Conservation (phyloP, 2,888 invertebrate species). For the Mimas tiliae region DNA sequence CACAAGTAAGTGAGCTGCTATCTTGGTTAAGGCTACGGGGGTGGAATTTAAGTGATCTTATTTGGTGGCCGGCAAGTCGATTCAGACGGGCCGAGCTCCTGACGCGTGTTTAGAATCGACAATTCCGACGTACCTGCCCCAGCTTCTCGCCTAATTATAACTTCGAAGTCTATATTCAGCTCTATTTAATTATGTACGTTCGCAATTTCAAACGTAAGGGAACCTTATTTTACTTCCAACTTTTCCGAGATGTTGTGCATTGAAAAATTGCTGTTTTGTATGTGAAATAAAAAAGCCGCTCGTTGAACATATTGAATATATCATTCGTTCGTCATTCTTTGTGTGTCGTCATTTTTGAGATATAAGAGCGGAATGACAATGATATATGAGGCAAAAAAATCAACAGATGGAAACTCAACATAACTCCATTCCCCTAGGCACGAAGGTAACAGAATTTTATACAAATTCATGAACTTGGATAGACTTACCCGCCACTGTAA, state of each 20-base stretch:
- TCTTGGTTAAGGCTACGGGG: slow-evolving; percentile 72
- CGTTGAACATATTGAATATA: no score
- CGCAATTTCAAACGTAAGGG: background rate
- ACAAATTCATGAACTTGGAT: background rate
- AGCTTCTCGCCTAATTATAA: slow-evolving; percentile 72
- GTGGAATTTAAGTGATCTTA: slow-evolving; percentile 81
- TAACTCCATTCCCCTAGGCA: background rate
- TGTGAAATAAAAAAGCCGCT: background rate
- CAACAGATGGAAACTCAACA: no score
- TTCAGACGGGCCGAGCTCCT: slow-evolving; percentile 63
- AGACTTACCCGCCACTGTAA: no score
- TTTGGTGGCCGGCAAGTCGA: slow-evolving; percentile 70
- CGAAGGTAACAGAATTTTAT: background rate
- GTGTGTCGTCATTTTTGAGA: no score
- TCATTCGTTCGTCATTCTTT: no score
- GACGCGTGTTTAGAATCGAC: slow-evolving; percentile 71
- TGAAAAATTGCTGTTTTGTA: background rate
- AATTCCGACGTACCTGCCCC: slow-evolving; percentile 66
- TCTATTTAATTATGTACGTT: slow-evolving; percentile 51
- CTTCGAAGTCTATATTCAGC: slow-evolving; percentile 57
- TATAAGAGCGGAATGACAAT: background rate
- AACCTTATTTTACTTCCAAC: background rate
- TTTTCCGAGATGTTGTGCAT: background rate
- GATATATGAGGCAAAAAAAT: background rate
- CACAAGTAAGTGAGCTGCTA: slow-evolving; percentile 71